These are phyloP conservation scores for Tyto alba DNA, from an alignment of 2,113 vertebrate genomes.

Conservation along the genomic window DNA sequence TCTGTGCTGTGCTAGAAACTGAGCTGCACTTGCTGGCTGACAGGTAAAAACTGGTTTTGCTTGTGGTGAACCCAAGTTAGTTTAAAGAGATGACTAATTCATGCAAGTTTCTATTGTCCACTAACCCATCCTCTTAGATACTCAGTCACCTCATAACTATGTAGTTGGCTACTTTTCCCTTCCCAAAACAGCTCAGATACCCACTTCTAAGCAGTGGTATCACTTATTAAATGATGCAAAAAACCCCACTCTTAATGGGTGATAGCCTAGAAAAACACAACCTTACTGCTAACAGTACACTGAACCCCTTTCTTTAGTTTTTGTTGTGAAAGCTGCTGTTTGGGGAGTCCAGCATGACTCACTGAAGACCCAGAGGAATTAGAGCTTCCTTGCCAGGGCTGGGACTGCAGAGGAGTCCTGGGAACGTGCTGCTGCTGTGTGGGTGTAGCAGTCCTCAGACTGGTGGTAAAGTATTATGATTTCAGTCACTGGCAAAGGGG, in stretches of 20 bases:
- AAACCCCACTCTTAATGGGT: neutral
- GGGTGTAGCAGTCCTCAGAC: neutral
- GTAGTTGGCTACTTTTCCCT: neutral
- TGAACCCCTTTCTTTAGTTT: neutral
- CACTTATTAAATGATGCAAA: neutral
- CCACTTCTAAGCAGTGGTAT: neutral
- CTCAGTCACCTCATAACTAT: neutral
- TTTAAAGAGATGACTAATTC: neutral
- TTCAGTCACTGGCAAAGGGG: neutral
- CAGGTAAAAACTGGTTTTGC: neutral
- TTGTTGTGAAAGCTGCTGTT: neutral
- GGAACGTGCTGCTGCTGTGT: neutral
- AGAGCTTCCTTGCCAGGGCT: neutral
- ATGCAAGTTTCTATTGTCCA: neutral
- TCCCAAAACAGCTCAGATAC: neutral
- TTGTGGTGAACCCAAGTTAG: neutral
- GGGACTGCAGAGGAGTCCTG: neutral
- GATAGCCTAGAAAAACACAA: neutral
- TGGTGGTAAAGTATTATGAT: neutral
- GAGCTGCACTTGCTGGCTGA: neutral
- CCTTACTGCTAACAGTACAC: neutral
- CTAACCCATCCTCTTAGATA: neutral
- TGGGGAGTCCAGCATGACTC: neutral
- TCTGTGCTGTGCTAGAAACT: neutral
- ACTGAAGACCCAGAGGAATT: neutral